Evolutionary conservation across 2,113 vertebrate species (phyloP).

Genomic region (Diadophis punctatus): DNA sequence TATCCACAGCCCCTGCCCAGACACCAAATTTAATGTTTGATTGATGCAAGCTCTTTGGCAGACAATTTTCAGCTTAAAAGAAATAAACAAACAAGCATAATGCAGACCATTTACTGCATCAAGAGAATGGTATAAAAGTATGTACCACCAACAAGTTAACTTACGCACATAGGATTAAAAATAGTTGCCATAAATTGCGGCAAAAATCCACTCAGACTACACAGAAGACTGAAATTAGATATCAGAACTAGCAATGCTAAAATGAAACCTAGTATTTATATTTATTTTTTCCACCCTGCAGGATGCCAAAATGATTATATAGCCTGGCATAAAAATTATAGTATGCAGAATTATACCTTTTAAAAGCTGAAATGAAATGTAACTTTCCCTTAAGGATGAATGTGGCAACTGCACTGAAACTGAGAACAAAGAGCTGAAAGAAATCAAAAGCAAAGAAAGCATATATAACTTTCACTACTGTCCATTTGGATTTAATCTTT

Average conservation of each 20-base stretch:
- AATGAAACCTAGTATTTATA: constrained; percentile 19
- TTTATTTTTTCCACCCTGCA: neutral
- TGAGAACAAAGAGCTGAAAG: neutral
- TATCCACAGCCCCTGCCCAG: neutral
- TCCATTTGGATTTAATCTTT: neutral
- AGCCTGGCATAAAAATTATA: constrained; percentile 20
- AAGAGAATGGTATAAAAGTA: neutral
- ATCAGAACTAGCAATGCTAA: neutral
- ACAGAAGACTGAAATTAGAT: neutral
- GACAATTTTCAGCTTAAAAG: neutral
- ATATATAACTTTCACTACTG: neutral
- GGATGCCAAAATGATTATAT: constrained; percentile 5
- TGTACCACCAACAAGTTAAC: neutral
- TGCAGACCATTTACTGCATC: neutral
- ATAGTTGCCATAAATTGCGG: neutral
- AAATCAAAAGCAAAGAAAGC: neutral
- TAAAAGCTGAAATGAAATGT: neutral
- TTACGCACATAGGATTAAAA: neutral
- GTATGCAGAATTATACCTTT: constrained; percentile 2
- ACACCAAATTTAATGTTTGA: neutral
- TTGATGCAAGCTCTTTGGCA: neutral
- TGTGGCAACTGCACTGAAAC: neutral
- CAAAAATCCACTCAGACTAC: neutral
- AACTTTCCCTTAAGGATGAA: neutral
- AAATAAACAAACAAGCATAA: neutral